phyloP scores from a whole-genome alignment of 2,888 invertebrate species.

The Rhingia rostrata region DNA sequence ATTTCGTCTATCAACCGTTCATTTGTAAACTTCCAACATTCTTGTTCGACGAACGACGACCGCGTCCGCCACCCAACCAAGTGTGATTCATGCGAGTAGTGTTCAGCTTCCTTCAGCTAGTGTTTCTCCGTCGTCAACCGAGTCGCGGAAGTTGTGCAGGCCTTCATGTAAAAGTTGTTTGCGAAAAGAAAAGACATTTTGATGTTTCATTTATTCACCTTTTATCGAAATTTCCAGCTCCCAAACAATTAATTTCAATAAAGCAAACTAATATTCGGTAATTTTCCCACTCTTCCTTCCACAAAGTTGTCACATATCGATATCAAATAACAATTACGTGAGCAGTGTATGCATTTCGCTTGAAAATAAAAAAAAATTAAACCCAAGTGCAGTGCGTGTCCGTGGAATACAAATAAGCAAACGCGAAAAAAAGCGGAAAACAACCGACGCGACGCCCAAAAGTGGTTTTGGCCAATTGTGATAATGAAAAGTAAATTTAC shows the following conservation, averaged over 20 bases:
- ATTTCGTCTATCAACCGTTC: slow-evolving; percentile 28
- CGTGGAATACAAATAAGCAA: slow-evolving; percentile 24
- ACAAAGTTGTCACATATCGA: background rate
- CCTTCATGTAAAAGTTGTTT: slow-evolving; percentile 20
- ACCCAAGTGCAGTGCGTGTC: slow-evolving; percentile 23
- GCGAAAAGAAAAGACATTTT: background rate
- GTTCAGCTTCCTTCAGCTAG: slow-evolving; percentile 8
- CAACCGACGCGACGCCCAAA: slow-evolving; percentile 3
- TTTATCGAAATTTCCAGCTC: background rate
- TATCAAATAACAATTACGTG: slow-evolving; percentile 35
- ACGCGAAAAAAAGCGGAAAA: slow-evolving; percentile 14
- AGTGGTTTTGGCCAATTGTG: slow-evolving; percentile 54
- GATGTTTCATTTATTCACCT: slow-evolving; percentile 11
- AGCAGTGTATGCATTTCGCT: slow-evolving; percentile 11
- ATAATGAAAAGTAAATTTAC: slow-evolving; percentile 78
- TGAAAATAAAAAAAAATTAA: background rate
- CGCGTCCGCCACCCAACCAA: background rate
- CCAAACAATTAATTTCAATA: slow-evolving; percentile 4
- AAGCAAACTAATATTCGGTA: too few relatives aligned
- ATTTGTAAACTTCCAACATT: slow-evolving; percentile 14
- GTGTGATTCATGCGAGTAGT: slow-evolving; percentile 56
- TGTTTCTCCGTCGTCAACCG: slow-evolving; percentile 43
- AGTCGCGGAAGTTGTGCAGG: slow-evolving; percentile 26
- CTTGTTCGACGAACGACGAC: slow-evolving; percentile 16
- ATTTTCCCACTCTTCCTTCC: too few relatives aligned